These are phyloP conservation scores for Catharus fuscescens DNA, from an alignment of 2,113 vertebrate genomes.

Conservation along the genomic window DNA sequence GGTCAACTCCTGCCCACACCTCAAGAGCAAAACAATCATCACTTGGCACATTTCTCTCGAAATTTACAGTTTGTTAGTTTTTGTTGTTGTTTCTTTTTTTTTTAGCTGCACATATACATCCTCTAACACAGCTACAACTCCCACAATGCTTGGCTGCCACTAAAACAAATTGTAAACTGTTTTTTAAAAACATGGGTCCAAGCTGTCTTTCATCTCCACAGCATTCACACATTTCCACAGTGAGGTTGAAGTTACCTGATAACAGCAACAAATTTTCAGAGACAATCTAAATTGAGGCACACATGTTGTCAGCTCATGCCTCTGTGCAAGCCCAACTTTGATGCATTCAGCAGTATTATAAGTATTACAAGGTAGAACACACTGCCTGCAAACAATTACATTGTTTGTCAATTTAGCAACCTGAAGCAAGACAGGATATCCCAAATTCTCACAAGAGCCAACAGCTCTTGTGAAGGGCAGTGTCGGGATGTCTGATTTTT, in stretches of 20 bases:
- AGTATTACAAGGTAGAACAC: background rate
- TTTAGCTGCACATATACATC: background rate
- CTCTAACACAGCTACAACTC: background rate
- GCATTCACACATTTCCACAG: background rate
- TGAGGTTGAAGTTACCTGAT: background rate
- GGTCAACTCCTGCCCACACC: background rate
- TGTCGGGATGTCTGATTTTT: background rate
- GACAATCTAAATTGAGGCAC: background rate
- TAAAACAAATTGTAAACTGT: background rate
- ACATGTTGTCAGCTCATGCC: fast-evolving
- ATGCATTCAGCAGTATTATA: background rate
- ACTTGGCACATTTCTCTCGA: background rate
- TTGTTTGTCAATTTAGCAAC: background rate
- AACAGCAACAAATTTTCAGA: background rate
- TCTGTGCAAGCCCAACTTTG: background rate
- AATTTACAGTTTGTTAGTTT: background rate
- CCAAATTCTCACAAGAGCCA: background rate
- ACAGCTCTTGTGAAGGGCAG: background rate
- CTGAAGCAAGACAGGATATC: background rate
- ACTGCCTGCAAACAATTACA: background rate
- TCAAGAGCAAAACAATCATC: background rate
- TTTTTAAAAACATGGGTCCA: fast-evolving
- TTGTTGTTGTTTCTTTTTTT: background rate
- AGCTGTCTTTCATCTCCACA: background rate
- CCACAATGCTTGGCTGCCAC: background rate